These are phyloP conservation scores for Pachypeltis micranthus DNA, from an alignment of 1,140 invertebrate genomes.

Conservation along the genomic window DNA sequence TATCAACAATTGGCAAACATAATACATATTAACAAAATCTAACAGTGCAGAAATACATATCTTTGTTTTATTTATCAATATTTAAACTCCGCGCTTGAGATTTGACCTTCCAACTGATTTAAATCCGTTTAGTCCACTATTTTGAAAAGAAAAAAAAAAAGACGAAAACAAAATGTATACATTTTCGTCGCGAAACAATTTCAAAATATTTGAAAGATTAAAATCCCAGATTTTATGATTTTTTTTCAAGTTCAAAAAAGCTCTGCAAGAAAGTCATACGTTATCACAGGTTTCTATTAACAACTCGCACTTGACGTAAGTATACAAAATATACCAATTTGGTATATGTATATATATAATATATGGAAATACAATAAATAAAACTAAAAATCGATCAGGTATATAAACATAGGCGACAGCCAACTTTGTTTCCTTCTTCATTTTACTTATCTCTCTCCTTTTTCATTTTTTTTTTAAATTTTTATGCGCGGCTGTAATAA, in stretches of 20 bases:
- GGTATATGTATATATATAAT: slow-evolving; percentile 16
- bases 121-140: no score
- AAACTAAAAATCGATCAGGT: slow-evolving; percentile 10
- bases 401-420: slow-evolving; percentile 15
- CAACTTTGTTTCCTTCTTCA: background rate
- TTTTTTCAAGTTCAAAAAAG: slow-evolving; percentile 18
- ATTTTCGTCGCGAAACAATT: no score
- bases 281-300: slow-evolving; percentile 19
- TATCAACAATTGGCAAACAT: slow-evolving; percentile 4
- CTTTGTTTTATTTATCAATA: slow-evolving; percentile 3
- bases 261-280: slow-evolving; percentile 17
- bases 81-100: background rate
- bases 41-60: slow-evolving; percentile 21
- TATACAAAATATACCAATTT: slow-evolving; percentile 24
- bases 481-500: background rate
- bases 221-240: background rate
- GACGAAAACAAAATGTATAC: no score
- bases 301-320: slow-evolving; percentile 17
- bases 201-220: background rate
- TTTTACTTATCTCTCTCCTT: background rate
- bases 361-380: slow-evolving; percentile 18
- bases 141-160: no score
- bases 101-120: background rate
- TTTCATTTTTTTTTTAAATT: background rate
- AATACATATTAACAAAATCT: slow-evolving; percentile 14